Percentiles rank a stretch among this genome's conserved stretches.
phyloP scores from a whole-genome alignment of 2,113 vertebrate genomes.

The Thamnaconus septentrionalis region DNA sequence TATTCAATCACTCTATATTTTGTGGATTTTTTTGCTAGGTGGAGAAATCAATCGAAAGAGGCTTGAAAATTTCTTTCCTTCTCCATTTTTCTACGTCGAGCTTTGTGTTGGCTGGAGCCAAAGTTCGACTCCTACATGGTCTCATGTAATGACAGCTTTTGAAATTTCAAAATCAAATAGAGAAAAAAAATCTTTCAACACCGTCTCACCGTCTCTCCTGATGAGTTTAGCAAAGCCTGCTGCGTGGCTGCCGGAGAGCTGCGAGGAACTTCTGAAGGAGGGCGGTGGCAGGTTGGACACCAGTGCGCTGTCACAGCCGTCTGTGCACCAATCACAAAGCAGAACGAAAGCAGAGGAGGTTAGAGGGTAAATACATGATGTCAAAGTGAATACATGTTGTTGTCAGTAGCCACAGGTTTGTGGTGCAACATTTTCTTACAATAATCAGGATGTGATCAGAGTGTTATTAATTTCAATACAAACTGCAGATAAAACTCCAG shows the following conservation, averaged over 20 bases:
- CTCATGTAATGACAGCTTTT: too few relatives aligned
- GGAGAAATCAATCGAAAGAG: too few relatives aligned
- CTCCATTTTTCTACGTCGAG: too few relatives aligned
- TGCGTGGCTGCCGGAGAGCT: constrained; percentile 79
- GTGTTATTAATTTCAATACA: too few relatives aligned
- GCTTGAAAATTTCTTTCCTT: too few relatives aligned
- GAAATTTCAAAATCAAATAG: too few relatives aligned
- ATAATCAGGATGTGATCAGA: too few relatives aligned
- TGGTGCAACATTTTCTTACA: not conserved
- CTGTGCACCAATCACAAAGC: constrained; percentile 57
- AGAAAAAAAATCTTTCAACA: constrained; percentile 19
- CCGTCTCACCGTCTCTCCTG: constrained; percentile 83
- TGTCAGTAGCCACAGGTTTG: not conserved
- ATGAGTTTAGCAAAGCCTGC: constrained; percentile 89
- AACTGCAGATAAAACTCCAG: too few relatives aligned
- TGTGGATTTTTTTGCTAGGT: too few relatives aligned
- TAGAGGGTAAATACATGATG: not conserved
- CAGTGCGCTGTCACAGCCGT: constrained; percentile 86
- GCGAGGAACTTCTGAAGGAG: constrained; percentile 89
- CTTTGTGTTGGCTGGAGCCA: too few relatives aligned
- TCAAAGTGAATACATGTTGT: not conserved
- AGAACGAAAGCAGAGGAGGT: not conserved
- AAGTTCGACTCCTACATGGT: too few relatives aligned
- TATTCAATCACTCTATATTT: too few relatives aligned
- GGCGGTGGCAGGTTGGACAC: constrained; percentile 81